Base-by-base conservation (phyloP, 2,888 invertebrate species). In the Epiblema foenella region DNA sequence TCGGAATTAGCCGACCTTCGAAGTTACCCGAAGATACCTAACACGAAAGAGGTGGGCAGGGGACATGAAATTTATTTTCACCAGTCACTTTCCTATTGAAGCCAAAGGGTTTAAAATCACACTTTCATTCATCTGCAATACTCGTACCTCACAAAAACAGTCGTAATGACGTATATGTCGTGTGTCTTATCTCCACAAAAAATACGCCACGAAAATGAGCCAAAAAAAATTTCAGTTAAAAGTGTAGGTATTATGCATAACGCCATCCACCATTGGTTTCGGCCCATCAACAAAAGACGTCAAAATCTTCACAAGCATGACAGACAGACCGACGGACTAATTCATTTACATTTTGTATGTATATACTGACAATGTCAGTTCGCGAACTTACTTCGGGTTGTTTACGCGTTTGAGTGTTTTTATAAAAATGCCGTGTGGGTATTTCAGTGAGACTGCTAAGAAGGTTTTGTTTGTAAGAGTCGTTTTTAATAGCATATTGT, bases 311-410 rank as follows among this genome's bases (percentile, higher is more conserved):
- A 80, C 77, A 85, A 81, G 81, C 87, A 85, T 89, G 84, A 86
- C 87, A 82, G 83, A 87, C 87, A 83, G 78, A 80, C 82, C 75
- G 79, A 83, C 78, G 80, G 62, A 77, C 81, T 87, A 85, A 90
- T 88, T 90, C 83, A 91, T 92, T 91, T 90, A 82, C 90, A 92
- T 91, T 84, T 24, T 85, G 88, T 88, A 88, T 83, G 65, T 72
- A 75, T 75, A 77, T 74, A 74, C 57, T 70, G 77, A 76, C 72
- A 81, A 77, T 74, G 77, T 80, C 78, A 87, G 85, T 86, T 64
- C 49, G 15, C 17, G 59, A 70, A 73, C 60, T 59, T 75, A 65
- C 65, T 66, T 72, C 57, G 68, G 67, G 46, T 75, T 78, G 46
- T 71, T 73, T 74, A 74, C 60, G 37, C 57, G 71, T 71, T 18